Percentiles rank a stretch among this genome's conserved stretches.
Evolutionary conservation across 1,140 invertebrate genomes (phyloP).

Genomic region (Ceratoteleas bidentatus): DNA sequence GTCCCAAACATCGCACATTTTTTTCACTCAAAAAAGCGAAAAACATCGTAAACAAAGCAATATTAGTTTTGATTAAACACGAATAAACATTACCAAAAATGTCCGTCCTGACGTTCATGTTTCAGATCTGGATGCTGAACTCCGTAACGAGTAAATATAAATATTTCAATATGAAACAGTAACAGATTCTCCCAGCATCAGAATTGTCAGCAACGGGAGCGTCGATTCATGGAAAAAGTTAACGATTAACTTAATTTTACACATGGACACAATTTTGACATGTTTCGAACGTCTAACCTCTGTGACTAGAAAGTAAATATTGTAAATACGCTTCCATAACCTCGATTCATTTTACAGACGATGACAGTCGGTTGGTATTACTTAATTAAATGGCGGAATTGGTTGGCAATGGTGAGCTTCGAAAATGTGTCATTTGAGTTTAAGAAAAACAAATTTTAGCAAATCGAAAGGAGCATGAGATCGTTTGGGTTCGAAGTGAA

Average conservation of each 20-base stretch:
- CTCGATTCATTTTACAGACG: not conserved
- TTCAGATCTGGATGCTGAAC: slow-evolving; percentile 4
- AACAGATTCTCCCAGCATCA: slow-evolving; percentile 18
- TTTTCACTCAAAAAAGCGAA: too few species aligned
- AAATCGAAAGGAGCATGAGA: too few species aligned
- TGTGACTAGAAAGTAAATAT: slow-evolving; percentile 41
- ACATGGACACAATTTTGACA: slow-evolving; percentile 27
- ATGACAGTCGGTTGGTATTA: slow-evolving; percentile 12
- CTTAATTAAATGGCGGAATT: not conserved
- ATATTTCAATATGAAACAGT: slow-evolving; percentile 24
- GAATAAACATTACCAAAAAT: too few species aligned
- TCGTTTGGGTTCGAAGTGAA: too few species aligned
- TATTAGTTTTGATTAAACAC: too few species aligned
- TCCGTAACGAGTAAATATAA: slow-evolving; percentile 16
- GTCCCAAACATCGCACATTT: too few species aligned
- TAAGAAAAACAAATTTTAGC: too few species aligned
- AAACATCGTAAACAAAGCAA: too few species aligned
- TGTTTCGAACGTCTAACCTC: slow-evolving; percentile 19
- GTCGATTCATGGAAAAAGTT: slow-evolving; percentile 1
- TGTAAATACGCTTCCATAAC: slow-evolving; percentile 34
- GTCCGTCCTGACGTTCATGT: too few species aligned
- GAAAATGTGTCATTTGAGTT: too few species aligned
- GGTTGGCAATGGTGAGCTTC: too few species aligned
- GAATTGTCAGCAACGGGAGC: not conserved
- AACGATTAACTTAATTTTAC: slow-evolving; percentile 5